Percentiles rank a stretch among this genome's conserved stretches.
These are phyloP conservation scores for Oncorhynchus keta DNA, from an alignment of 2,113 vertebrate species.

Conservation along the genomic window DNA sequence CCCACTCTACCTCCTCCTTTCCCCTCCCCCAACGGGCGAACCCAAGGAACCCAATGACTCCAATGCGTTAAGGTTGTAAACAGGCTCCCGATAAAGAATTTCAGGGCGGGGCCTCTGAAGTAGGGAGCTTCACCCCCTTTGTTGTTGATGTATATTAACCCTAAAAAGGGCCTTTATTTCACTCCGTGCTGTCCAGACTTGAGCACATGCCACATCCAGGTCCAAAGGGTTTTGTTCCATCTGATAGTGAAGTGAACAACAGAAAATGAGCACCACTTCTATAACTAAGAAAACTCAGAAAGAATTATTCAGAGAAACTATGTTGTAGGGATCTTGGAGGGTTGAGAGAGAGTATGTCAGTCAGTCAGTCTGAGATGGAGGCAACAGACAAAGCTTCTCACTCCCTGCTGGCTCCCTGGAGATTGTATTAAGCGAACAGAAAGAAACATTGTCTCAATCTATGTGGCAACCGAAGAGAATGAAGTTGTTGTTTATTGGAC, in stretches of 20 bases:
- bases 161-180: constrained; percentile 32
- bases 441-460: background rate
- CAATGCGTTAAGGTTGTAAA: constrained; percentile 52
- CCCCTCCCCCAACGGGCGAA: constrained; percentile 22
- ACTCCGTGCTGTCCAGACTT: background rate
- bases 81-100: constrained; percentile 63
- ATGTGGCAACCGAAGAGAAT: background rate
- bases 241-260: background rate
- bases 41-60: constrained; percentile 65
- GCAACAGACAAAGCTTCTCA: constrained; percentile 59
- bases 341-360: constrained; percentile 5
- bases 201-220: background rate
- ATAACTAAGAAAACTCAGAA: background rate
- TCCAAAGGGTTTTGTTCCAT: background rate
- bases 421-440: background rate
- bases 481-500: background rate
- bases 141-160: constrained; percentile 61
- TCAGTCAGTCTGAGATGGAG: constrained; percentile 30
- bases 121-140: constrained; percentile 51
- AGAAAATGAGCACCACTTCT: constrained; percentile 8
- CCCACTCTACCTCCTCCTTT: background rate
- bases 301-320: background rate
- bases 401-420: constrained; percentile 1
- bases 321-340: background rate
- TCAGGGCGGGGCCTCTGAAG: constrained; percentile 53